Conservation (phyloP, 1,140 invertebrate genomes). For the Drosophila ohnishii region DNA sequence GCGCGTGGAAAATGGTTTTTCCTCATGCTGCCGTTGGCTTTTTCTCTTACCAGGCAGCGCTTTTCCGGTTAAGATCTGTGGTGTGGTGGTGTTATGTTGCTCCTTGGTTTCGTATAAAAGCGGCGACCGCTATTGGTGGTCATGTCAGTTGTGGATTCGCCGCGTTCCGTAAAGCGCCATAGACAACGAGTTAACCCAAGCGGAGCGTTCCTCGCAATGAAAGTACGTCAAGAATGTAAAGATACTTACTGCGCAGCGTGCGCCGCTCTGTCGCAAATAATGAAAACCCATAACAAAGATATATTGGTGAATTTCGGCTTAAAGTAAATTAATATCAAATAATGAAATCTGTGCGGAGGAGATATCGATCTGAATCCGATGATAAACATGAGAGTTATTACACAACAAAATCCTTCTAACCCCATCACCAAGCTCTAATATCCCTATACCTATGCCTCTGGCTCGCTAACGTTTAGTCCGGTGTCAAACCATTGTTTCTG, state of each 20-base stretch:
- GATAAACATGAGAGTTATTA: not conserved
- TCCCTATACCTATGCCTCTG: not conserved
- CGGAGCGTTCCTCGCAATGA: constrained; percentile 56
- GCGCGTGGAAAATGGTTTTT: constrained; percentile 45
- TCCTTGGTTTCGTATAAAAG: constrained; percentile 55
- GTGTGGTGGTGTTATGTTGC: constrained; percentile 5
- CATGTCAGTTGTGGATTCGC: constrained; percentile 72
- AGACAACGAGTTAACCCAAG: constrained; percentile 34
- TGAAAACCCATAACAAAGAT: not conserved
- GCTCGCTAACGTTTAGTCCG: not conserved
- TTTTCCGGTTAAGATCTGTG: constrained; percentile 49
- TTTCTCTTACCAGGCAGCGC: constrained; percentile 23
- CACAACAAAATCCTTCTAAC: not conserved
- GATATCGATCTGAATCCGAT: not conserved
- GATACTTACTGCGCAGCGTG: constrained; percentile 36
- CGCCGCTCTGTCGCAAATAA: not conserved
- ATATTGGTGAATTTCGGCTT: not conserved
- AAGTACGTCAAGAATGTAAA: constrained; percentile 49
- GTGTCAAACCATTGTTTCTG: not conserved
- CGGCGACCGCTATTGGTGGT: constrained; percentile 42
- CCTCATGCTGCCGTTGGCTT: constrained; percentile 26
- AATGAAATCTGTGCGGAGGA: not conserved
- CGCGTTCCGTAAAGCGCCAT: constrained; percentile 26
- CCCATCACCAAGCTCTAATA: not conserved
- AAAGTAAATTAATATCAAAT: not conserved